Evolutionary conservation across 2,797 vertebrate species (phyloP).

Genomic region (Rhodeus uyekii): DNA sequence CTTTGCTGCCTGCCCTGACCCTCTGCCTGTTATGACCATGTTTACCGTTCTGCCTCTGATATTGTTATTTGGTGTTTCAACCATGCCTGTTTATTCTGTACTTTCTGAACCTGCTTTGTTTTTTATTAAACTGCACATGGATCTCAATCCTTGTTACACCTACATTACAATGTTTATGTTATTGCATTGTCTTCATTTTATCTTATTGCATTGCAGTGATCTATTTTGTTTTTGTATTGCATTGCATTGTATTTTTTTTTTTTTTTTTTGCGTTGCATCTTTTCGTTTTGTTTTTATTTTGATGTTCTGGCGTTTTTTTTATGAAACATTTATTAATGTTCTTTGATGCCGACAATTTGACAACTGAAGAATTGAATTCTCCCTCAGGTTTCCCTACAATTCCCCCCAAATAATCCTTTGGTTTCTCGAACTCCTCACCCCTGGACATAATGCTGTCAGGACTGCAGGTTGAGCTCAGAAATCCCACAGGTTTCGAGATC

Average conservation of each 20-base stretch:
- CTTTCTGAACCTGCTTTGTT: too few species aligned
- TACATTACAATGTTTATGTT: too few species aligned
- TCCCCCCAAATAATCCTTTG: constrained; percentile 6
- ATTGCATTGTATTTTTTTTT: background rate
- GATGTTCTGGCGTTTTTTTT: background rate
- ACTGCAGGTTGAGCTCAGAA: constrained; percentile 30
- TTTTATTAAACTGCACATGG: too few species aligned
- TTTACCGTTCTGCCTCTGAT: too few species aligned
- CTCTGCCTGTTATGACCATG: too few species aligned
- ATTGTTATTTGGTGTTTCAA: too few species aligned
- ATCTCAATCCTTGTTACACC: too few species aligned
- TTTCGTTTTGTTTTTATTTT: background rate
- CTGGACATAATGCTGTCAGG: constrained; percentile 20
- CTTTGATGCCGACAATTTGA: constrained; percentile 6
- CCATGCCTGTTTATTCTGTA: too few species aligned
- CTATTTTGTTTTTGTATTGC: background rate
- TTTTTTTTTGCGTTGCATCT: too few species aligned
- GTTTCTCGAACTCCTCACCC: constrained; percentile 5
- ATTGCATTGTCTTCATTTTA: background rate
- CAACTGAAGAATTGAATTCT: background rate
- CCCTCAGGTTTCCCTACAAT: constrained; percentile 1
- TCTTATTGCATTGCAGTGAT: background rate
- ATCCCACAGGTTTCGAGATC: constrained; percentile 7
- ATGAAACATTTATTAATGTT: background rate
- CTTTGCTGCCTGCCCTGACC: too few species aligned